Evolutionary conservation across 1,140 invertebrate genomes (phyloP).

Genomic region (Cepaea nemoralis): DNA sequence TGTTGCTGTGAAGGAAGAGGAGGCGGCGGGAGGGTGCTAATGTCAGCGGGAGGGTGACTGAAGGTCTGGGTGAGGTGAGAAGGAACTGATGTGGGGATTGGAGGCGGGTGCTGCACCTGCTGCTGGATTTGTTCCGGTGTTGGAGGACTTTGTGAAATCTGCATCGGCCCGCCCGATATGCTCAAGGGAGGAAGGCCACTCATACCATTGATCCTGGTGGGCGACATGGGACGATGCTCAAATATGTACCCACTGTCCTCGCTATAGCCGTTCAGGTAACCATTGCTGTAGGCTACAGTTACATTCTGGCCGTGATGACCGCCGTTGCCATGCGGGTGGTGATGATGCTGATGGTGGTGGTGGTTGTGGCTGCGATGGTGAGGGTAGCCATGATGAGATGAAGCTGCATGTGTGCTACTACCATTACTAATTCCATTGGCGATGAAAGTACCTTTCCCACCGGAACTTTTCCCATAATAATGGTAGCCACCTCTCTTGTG

Average conservation of each 20-base stretch:
- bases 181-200: background rate
- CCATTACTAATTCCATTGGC: constrained; percentile 8
- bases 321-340: constrained; percentile 14
- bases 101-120: constrained; percentile 38
- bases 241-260: constrained; percentile 35
- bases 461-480: constrained; percentile 39
- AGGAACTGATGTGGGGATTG: constrained; percentile 6
- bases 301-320: background rate
- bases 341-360: constrained; percentile 32
- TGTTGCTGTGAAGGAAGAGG: constrained; percentile 9
- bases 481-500: constrained; percentile 31
- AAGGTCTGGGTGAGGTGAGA: constrained; percentile 31
- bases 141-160: constrained; percentile 32
- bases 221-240: constrained; percentile 23
- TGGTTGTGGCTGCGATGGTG: constrained; percentile 10
- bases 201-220: constrained; percentile 30
- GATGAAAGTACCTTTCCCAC: constrained; percentile 28
- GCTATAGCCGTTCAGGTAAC: constrained; percentile 36
- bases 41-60: constrained; percentile 30
- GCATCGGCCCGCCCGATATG: background rate
- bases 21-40: constrained; percentile 17
- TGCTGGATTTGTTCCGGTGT: constrained; percentile 40
- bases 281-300: constrained; percentile 20
- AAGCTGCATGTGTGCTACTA: background rate
- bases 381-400: constrained; percentile 1